Evolutionary conservation across 2,888 invertebrate genomes (phyloP).

Genomic region (Minunthozetes semirufus): DNA sequence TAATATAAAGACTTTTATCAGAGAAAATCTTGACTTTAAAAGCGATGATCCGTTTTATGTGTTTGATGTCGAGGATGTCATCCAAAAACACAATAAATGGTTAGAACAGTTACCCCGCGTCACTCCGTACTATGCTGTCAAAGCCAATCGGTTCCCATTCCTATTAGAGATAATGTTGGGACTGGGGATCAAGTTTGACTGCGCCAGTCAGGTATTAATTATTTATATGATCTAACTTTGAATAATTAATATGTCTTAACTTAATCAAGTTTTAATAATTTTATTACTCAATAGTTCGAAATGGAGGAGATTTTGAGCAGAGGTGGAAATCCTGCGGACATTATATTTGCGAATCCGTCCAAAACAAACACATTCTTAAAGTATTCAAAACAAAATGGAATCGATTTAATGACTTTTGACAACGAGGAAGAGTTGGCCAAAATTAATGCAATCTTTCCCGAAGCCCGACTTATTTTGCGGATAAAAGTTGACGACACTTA

Average conservation of each 20-base stretch:
- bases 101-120: background rate
- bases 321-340: background rate
- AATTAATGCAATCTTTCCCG: background rate
- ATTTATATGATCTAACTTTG: background rate
- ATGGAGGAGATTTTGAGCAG: background rate
- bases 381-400: background rate
- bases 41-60: background rate
- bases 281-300: background rate
- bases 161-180: background rate
- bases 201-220: background rate
- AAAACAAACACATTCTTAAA: background rate
- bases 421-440: background rate
- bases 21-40: background rate
- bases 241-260: background rate
- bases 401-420: constrained; percentile 7
- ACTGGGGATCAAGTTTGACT: background rate
- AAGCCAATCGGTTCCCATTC: background rate
- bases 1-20: background rate
- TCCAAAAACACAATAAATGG: background rate
- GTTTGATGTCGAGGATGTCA: background rate
- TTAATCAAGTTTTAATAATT: too few relatives aligned
- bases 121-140: background rate
- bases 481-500: background rate
- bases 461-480: background rate
- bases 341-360: background rate